Conservation (phyloP, 2,888 invertebrate genomes). For the Drosophila demipolita region DNA sequence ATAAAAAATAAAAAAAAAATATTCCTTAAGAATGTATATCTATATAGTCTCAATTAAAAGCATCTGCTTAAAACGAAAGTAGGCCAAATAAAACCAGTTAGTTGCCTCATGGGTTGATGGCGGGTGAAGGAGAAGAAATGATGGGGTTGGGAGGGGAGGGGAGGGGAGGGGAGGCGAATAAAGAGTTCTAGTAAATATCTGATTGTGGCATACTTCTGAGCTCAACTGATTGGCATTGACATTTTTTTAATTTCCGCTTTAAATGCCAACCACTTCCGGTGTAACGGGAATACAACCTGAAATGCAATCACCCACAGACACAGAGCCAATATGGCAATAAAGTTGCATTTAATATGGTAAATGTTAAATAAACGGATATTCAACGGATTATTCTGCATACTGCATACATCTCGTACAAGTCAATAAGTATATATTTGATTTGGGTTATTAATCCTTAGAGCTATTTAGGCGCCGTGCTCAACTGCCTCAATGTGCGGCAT, state of each 20-base stretch:
- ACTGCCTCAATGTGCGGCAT: too few species aligned
- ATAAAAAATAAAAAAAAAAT: background rate
- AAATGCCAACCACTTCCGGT: slow-evolving; percentile 74
- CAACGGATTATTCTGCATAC: background rate
- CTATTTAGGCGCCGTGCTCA: background rate
- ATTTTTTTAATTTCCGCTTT: slow-evolving; percentile 78
- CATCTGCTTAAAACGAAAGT: background rate
- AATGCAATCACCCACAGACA: slow-evolving; percentile 5
- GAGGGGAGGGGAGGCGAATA: background rate
- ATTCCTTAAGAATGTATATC: background rate
- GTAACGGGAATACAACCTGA: slow-evolving; percentile 28
- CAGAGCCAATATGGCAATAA: background rate
- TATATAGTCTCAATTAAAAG: background rate
- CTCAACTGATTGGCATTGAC: slow-evolving; percentile 44
- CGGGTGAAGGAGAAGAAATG: background rate
- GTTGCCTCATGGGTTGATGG: background rate
- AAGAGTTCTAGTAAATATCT: slow-evolving; percentile 58
- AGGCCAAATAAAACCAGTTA: background rate
- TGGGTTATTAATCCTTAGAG: too few species aligned
- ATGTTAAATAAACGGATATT: background rate
- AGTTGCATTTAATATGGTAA: background rate
- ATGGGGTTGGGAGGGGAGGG: background rate
- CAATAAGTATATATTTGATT: background rate
- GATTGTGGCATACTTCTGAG: slow-evolving; percentile 3
- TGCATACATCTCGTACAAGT: too few species aligned